Evolutionary conservation across 2,797 vertebrate genomes (phyloP).

Genomic region (Poeciliopsis paucimaculata): DNA sequence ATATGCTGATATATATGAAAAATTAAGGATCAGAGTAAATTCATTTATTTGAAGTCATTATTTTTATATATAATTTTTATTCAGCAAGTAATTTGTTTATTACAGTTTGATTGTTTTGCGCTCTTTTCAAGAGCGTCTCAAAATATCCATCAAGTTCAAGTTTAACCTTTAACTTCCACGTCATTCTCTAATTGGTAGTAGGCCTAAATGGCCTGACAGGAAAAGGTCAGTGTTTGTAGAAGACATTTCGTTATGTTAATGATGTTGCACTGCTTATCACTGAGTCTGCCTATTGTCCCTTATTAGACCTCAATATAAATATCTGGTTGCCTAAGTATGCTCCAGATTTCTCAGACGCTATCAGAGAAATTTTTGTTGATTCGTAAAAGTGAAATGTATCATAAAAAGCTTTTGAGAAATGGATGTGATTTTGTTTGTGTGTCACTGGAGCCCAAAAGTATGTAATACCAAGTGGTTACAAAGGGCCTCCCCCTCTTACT

Average conservation of each 20-base stretch:
- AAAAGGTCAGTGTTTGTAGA: conserved; percentile 58
- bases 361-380: background rate
- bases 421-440: background rate
- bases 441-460: background rate
- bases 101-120: background rate
- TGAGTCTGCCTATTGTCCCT: conserved; percentile 20
- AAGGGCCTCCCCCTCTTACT: background rate
- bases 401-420: background rate
- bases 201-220: conserved; percentile 47
- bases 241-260: conserved; percentile 43
- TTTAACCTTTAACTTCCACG: conserved; percentile 31
- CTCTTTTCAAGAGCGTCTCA: background rate
- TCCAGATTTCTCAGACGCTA: background rate
- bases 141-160: conserved; percentile 3
- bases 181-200: conserved; percentile 45
- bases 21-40: background rate
- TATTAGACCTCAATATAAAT: conserved; percentile 14
- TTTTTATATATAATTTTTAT: background rate
- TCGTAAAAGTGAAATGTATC: background rate
- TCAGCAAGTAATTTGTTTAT: background rate
- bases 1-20: background rate
- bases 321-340: background rate
- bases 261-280: conserved; percentile 10
- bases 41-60: background rate
- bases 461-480: background rate